Evolutionary conservation across 2,797 vertebrate species (phyloP).

Genomic region (Chrosomus eos): DNA sequence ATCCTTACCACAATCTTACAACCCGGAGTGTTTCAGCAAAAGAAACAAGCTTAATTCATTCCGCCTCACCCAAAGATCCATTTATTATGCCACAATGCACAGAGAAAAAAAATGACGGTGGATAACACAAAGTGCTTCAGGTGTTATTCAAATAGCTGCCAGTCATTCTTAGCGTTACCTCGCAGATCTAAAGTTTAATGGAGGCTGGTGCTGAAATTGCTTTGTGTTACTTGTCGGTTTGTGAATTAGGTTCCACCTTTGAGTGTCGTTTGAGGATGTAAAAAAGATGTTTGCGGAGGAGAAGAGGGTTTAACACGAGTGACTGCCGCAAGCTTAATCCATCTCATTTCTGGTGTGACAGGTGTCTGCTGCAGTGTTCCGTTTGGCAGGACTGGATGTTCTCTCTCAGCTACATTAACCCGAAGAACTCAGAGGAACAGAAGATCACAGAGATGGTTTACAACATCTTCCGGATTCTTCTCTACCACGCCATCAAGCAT

Average conservation of each 20-base stretch:
- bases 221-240: conserved; percentile 29
- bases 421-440: conserved; percentile 94
- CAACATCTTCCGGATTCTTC: conserved; percentile 97
- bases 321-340: conserved; percentile 16
- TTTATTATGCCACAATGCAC: conserved; percentile 40
- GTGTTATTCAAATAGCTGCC: conserved; percentile 34
- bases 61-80: conserved; percentile 9
- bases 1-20: background rate
- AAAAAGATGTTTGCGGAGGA: conserved; percentile 29
- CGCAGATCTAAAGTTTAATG: conserved; percentile 20
- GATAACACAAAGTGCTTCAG: conserved; percentile 19
- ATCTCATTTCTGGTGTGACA: conserved; percentile 59
- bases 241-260: conserved; percentile 35
- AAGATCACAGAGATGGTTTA: conserved; percentile 99
- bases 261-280: conserved; percentile 33
- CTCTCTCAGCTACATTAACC: conserved; percentile 95
- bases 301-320: background rate
- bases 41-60: background rate
- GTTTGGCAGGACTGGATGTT: conserved; percentile 99
- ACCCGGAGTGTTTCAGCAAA: background rate
- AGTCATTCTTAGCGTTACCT: conserved; percentile 31
- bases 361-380: conserved; percentile 96
- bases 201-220: conserved; percentile 25
- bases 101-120: background rate
- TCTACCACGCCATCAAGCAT: conserved; percentile 99